phyloP scores from a whole-genome alignment of 2,888 invertebrate species.

The Anorthoa munda region DNA sequence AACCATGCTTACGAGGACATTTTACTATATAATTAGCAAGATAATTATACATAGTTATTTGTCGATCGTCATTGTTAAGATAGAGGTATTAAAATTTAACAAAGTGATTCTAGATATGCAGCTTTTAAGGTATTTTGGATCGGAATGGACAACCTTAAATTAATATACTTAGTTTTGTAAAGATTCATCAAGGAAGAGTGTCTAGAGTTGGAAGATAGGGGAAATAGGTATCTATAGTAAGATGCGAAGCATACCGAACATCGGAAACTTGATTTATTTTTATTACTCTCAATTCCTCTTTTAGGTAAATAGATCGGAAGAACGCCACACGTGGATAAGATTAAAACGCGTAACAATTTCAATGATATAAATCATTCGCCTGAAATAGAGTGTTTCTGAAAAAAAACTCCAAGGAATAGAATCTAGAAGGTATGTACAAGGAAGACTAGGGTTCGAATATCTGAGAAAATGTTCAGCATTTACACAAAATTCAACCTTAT shows the following conservation, averaged over 20 bases:
- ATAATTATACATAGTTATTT: conserved; percentile 72
- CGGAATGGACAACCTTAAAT: conserved; percentile 47
- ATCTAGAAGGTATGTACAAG: conserved; percentile 50
- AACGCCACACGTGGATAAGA: background rate
- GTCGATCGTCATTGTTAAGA: conserved; percentile 69
- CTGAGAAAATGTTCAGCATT: conserved; percentile 17
- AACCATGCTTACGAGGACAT: conserved; percentile 20
- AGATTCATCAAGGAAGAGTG: conserved; percentile 1
- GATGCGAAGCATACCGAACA: background rate
- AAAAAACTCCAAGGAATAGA: conserved; percentile 38
- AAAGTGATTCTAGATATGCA: conserved; percentile 31
- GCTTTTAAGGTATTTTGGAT: conserved; percentile 35
- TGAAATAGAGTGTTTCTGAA: conserved; percentile 16
- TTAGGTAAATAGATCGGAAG: background rate
- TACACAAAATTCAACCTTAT: conserved; percentile 58
- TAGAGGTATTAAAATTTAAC: conserved; percentile 42
- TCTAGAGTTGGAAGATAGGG: background rate
- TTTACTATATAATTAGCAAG: conserved; percentile 35
- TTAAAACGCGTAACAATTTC: conserved; percentile 9
- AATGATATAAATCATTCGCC: conserved; percentile 12
- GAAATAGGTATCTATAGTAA: background rate
- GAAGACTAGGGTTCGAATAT: conserved; percentile 53
- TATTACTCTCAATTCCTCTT: conserved; percentile 6
- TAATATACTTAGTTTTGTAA: conserved; percentile 11
- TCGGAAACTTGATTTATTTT: background rate